Evolutionary conservation across 2,888 invertebrate genomes (phyloP).

Genomic region (Tribolium freemani): DNA sequence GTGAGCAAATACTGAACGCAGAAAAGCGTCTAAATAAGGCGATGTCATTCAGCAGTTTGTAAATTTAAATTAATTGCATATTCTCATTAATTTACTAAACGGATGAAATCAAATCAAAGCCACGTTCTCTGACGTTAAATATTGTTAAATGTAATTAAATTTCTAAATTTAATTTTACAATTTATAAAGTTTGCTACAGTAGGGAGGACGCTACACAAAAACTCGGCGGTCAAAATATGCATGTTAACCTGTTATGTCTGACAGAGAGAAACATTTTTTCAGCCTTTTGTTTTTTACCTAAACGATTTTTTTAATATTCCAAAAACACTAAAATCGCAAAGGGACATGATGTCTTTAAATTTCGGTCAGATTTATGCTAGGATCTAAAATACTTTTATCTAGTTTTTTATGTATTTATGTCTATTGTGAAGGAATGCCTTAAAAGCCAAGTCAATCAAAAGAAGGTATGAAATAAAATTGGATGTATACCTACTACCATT

Average conservation of each 20-base stretch:
- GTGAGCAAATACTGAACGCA: conserved; percentile 24
- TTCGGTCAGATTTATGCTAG: neutral
- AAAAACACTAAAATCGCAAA: neutral
- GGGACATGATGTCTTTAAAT: neutral
- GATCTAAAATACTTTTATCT: neutral
- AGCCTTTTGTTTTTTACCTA: no score
- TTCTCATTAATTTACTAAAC: conserved; percentile 40
- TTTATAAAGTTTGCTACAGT: conserved; percentile 20
- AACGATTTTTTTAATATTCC: no score
- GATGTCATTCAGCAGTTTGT: conserved; percentile 27
- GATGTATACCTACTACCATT: no score
- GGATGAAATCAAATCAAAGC: conserved; percentile 37
- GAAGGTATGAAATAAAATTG: no score
- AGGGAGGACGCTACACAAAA: neutral
- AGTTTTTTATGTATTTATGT: neutral
- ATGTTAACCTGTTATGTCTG: no score
- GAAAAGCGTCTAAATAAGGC: conserved; percentile 9
- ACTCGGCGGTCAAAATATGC: neutral
- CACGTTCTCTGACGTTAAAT: conserved; percentile 33
- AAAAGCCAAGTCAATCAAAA: no score
- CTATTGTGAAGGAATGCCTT: no score
- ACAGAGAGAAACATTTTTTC: no score
- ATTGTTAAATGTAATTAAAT: conserved; percentile 41
- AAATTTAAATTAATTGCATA: conserved; percentile 40
- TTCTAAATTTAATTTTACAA: conserved; percentile 39